These are phyloP conservation scores for Desoria tigrina DNA, from an alignment of 2,888 invertebrate genomes.

Conservation along the genomic window DNA sequence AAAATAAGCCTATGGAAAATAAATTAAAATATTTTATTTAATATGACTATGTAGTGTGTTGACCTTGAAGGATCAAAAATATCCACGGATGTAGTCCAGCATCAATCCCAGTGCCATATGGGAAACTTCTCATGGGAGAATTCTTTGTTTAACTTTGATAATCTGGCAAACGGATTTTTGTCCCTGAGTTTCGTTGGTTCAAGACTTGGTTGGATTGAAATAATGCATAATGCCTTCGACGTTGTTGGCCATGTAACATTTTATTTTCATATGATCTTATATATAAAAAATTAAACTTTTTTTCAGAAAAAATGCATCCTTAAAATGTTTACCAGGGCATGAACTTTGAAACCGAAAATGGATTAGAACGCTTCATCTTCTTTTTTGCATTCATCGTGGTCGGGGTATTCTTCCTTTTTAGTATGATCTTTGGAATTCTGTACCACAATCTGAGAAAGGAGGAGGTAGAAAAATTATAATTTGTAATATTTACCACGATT, in stretches of 20 bases:
- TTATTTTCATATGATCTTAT: too few species aligned
- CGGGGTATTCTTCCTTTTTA: conserved; percentile 11
- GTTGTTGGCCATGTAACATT: conserved; percentile 23
- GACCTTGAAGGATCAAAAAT: too few species aligned
- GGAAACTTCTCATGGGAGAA: too few species aligned
- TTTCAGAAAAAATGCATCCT: background rate
- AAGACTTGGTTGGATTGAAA: conserved; percentile 35
- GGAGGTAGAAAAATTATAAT: background rate
- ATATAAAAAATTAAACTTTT: background rate
- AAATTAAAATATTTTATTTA: too few species aligned
- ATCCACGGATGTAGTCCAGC: too few species aligned
- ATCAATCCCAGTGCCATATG: too few species aligned
- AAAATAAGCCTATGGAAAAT: too few species aligned
- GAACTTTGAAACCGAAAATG: background rate
- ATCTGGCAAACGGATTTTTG: conserved; percentile 24
- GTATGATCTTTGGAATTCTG: conserved; percentile 19
- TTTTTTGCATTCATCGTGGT: conserved; percentile 14
- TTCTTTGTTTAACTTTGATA: conserved; percentile 38
- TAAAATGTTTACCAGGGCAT: background rate
- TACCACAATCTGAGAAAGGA: conserved; percentile 8
- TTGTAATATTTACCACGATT: background rate
- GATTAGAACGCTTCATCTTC: background rate
- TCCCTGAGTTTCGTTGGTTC: conserved; percentile 29
- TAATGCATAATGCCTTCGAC: conserved; percentile 30
- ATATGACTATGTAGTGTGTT: too few species aligned